phyloP scores from a whole-genome alignment of 1,140 invertebrate genomes.

The Zophobas morio region DNA sequence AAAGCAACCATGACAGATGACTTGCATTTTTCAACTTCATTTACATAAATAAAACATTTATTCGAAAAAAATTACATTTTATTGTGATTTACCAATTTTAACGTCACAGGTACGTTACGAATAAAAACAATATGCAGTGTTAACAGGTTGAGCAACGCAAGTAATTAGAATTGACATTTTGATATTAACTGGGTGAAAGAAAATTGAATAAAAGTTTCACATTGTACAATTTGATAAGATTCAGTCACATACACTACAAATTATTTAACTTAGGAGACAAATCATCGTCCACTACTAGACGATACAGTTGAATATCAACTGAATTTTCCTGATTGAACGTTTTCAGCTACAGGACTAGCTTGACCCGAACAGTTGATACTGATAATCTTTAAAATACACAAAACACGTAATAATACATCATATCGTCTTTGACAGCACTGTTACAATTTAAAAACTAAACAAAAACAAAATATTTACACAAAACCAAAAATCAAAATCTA shows the following conservation, averaged over 20 bases:
- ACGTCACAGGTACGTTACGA: no score
- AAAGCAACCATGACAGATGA: no score
- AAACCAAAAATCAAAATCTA: not conserved
- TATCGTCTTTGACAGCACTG: not conserved
- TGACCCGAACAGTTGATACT: conserved; percentile 29
- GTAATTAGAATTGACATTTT: no score
- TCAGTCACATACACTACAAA: not conserved
- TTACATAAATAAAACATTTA: no score
- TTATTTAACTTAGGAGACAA: conserved; percentile 21
- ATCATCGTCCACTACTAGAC: conserved; percentile 23
- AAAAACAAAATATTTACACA: not conserved
- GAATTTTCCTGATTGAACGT: conserved; percentile 16
- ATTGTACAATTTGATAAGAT: no score
- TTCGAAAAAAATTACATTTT: no score
- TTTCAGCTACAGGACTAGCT: conserved; percentile 50
- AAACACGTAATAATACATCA: conserved; percentile 20
- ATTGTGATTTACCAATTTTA: no score
- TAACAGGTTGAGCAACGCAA: no score
- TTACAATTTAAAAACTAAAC: not conserved
- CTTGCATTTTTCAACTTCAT: no score
- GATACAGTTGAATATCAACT: conserved; percentile 49
- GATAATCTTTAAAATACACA: not conserved
- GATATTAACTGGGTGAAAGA: no score
- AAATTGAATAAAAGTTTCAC: no score
- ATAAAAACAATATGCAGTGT: no score